phyloP scores from a whole-genome alignment of 2,797 vertebrate genomes.

The Forpus xanthops region DNA sequence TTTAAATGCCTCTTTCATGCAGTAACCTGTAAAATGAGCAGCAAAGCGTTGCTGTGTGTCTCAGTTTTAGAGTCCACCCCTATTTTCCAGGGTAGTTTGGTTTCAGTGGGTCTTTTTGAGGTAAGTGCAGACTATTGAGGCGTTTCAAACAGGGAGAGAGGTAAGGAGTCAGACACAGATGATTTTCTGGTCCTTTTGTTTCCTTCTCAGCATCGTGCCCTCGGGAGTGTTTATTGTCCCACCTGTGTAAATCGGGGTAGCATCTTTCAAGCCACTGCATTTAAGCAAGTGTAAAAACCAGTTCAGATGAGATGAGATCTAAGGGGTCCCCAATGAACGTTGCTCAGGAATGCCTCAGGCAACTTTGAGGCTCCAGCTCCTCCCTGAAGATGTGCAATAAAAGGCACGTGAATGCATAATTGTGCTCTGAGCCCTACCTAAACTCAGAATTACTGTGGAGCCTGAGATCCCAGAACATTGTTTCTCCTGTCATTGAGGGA shows the following conservation, averaged over 20 bases:
- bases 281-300: slow-evolving; percentile 5
- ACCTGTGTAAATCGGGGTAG: not conserved
- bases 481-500: not conserved
- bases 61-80: not conserved
- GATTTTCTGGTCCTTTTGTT: not conserved
- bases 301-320: slow-evolving; percentile 6
- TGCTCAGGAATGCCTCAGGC: slow-evolving; percentile 34
- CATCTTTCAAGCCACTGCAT: not conserved
- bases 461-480: slow-evolving; percentile 3
- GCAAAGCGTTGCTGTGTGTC: not conserved
- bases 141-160: not conserved
- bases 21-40: not conserved
- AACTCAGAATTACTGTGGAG: slow-evolving; percentile 3
- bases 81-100: not conserved
- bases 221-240: not conserved
- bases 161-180: not conserved
- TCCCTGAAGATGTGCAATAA: slow-evolving; percentile 22
- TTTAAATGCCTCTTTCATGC: not conserved
- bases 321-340: not conserved
- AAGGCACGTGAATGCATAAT: slow-evolving; percentile 41
- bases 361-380: slow-evolving; percentile 10
- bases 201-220: not conserved
- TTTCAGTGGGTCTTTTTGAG: not conserved
- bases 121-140: not conserved
- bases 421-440: slow-evolving; percentile 22